Evolutionary conservation across 2,888 invertebrate genomes (phyloP), one percentile per base, ranked within the genome.

Genomic region (Monopis laevigella): DNA sequence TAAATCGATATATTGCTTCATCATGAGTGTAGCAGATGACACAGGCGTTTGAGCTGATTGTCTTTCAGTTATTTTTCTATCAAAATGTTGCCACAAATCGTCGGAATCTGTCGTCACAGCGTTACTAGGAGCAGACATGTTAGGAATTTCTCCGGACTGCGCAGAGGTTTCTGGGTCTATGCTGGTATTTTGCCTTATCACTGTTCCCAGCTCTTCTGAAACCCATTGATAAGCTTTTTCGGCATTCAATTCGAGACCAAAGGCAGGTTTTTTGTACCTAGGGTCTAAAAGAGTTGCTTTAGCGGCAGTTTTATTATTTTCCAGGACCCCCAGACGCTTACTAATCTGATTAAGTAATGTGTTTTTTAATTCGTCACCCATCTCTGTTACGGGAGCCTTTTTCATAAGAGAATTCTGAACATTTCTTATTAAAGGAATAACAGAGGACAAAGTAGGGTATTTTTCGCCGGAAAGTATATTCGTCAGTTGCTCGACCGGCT

Each of bases 51-150:
- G 39, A 16, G 8, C 4, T 27, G 16, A 16, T 11, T 12, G 14
- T 11, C 27, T 5, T 12, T 39, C 39, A 39, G 6, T 39, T 4
- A 39, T 8, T 39, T 39, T 39, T n/a, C 5, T 39, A 39, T 39
- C 14, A 11, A 39, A 39, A 17, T 17, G 18, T 17, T 39, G 10
- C 39, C 39, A 39, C n/a, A 39, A 17, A 14, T 41, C 34, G 8
- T 41, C 32, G 10, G 27, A 27, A 40, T 41, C 41, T 19, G 17
- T 34, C 18, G 18, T 17, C 18, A 19, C 19, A n/a, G 34, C 17
- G 19, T 17, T 34, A 18, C 18, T 34, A 34, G 7, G 10, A 34
- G 34, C 14, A 34, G 34, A 34, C 17, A 34, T 17, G 10, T 34
- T 34, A 17, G 34, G 18, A 34, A 3, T 13, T 34, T 34, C 34